Conservation (phyloP, 2,113 vertebrate genomes). For the Dromaius novaehollandiae region DNA sequence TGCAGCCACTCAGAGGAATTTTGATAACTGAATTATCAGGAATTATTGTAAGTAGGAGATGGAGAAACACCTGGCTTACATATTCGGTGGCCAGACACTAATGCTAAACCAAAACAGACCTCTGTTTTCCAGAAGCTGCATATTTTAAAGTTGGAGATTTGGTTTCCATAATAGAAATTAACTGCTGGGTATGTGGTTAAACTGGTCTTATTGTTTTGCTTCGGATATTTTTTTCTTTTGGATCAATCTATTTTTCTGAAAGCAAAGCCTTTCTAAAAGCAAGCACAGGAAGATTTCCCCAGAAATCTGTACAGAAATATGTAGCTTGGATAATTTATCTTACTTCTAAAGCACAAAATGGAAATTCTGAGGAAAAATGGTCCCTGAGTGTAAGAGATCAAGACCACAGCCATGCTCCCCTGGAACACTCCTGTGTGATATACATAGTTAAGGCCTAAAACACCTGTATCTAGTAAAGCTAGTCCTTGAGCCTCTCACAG, state of each 20-base stretch:
- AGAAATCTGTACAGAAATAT: neutral
- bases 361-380: too few relatives aligned
- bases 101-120: neutral
- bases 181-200: accelerated
- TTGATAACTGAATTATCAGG: neutral
- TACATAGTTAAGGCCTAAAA: neutral
- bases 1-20: neutral
- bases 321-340: too few relatives aligned
- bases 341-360: too few relatives aligned
- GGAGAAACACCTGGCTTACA: neutral
- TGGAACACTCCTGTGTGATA: neutral
- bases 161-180: neutral
- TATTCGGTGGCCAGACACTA: neutral
- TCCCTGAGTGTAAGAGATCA: neutral
- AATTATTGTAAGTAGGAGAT: neutral
- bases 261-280: neutral
- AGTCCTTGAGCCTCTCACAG: neutral
- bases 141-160: neutral
- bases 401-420: neutral
- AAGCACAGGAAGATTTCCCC: neutral
- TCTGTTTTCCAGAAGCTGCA: neutral
- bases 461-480: neutral
- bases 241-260: neutral
- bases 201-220: neutral
- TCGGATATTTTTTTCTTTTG: neutral